Evolutionary conservation across 2,888 invertebrate species (phyloP), one percentile per base, ranked within the genome.

Genomic region (Platycheirus rosarum): DNA sequence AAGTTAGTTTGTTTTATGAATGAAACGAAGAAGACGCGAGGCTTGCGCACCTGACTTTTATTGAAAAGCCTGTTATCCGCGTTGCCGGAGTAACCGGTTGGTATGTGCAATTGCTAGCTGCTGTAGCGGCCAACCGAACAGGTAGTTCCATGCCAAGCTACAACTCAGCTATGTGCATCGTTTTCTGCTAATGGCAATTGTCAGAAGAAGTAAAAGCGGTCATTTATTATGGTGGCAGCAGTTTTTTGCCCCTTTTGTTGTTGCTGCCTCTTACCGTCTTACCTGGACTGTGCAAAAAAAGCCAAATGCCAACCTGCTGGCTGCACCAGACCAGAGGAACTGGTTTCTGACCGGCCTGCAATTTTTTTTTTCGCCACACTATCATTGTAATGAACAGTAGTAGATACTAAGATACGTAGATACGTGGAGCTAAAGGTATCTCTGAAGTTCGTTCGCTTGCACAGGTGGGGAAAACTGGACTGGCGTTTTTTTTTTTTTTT

Each of bases 31-130:
- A 82, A 77, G 69, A 76, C 77, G 82, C 68, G 68, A 77, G 77
- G 42, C 66, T 63, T 71, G 82, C 71, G 77, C 82, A 82, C 82
- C 82, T 82, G 82, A 82, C 82, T 82, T 80, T 76, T 77, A 76
- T 82, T 82, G 68, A 82, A 82, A 76, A 73, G 63, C 71, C 73
- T 82, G 82, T 77, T 82, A 66, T 46, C 26, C 35, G 62, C 48
- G n/a, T 73, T 16, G 26, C 26, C 20, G 40, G 13, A 26, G 40
- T 13, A 82, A 82, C 82, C 77, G 82, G 82, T 82, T 82, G 65
- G 40, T 44, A 71, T 55, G 55, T 55, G 35, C 40, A 57, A 73
- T 57, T 44, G 63, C 55, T 18, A 42, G 57, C 40, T 14, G 57
- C 40, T 14, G 26, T 18, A n/a, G 44, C 16, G 14, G 16, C 42